Conservation (phyloP, 2,113 vertebrate species). For the Pogona vitticeps region DNA sequence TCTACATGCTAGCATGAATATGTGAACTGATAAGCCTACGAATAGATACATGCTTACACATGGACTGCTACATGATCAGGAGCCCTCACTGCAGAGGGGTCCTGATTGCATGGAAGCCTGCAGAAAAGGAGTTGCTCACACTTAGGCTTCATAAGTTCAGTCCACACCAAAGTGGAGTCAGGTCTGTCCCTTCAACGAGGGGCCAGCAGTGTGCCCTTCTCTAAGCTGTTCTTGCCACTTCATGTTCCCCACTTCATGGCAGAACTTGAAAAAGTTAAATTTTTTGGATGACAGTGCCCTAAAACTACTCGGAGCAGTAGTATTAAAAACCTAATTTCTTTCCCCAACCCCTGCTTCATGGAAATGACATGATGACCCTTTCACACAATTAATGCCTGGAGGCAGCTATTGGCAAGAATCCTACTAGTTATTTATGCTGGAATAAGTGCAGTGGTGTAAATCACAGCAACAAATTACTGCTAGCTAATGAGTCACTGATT, state of each 20-base stretch:
- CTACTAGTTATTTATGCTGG: no score
- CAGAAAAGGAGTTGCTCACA: neutral
- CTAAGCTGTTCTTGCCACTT: neutral
- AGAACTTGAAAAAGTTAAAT: neutral
- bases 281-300: no score
- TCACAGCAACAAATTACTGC: no score
- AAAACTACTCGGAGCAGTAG: no score
- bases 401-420: conserved; percentile 1
- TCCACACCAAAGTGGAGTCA: neutral
- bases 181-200: no score
- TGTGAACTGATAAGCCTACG: neutral
- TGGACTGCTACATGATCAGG: neutral
- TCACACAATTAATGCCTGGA: neutral
- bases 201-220: neutral
- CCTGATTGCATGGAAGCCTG: neutral
- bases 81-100: neutral
- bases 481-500: no score
- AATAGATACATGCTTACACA: neutral
- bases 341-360: neutral
- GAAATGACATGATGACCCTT: neutral
- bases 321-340: no score
- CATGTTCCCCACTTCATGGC: neutral
- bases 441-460: no score
- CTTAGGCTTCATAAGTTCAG: neutral
- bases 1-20: neutral